Evolutionary conservation across 2,888 invertebrate species (phyloP).

Genomic region (Tipula confusa): DNA sequence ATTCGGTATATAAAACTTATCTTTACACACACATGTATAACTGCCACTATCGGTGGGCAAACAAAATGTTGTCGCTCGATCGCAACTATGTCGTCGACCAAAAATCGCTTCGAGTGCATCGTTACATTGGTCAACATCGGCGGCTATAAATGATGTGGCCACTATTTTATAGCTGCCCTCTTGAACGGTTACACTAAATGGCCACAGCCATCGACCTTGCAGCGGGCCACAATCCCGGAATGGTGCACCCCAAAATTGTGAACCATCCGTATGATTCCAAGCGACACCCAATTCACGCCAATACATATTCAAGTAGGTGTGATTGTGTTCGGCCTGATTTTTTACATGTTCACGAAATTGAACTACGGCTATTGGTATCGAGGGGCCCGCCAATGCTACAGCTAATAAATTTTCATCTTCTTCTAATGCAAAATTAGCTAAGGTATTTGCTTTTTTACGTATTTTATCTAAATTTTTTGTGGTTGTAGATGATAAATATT

Average conservation of each 20-base stretch:
- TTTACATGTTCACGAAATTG: slow-evolving; percentile 50
- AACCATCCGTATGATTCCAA: slow-evolving; percentile 49
- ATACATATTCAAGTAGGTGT: slow-evolving; percentile 47
- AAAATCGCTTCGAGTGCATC: slow-evolving; percentile 63
- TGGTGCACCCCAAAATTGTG: slow-evolving; percentile 50
- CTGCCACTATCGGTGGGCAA: slow-evolving; percentile 50
- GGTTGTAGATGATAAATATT: slow-evolving; percentile 44
- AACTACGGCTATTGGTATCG: slow-evolving; percentile 49
- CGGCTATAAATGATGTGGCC: slow-evolving; percentile 58
- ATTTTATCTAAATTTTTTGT: slow-evolving; percentile 42
- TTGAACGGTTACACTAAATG: slow-evolving; percentile 48
- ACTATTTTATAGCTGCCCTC: slow-evolving; percentile 54
- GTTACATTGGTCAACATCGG: slow-evolving; percentile 68
- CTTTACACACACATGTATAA: slow-evolving; percentile 61
- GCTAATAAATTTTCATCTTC: slow-evolving; percentile 50
- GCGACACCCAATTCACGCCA: slow-evolving; percentile 50
- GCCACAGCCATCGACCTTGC: slow-evolving; percentile 50
- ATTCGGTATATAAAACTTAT: slow-evolving; percentile 58
- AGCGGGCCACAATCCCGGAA: slow-evolving; percentile 49
- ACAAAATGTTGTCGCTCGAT: slow-evolving; percentile 51
- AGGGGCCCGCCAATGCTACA: slow-evolving; percentile 50
- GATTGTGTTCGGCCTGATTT: slow-evolving; percentile 44
- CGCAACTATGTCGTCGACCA: slow-evolving; percentile 57
- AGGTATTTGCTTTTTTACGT: slow-evolving; percentile 45
- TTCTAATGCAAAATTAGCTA: slow-evolving; percentile 47